These are phyloP conservation scores for Zygogramma bicolorata DNA, from an alignment of 2,888 invertebrate species.

Conservation along the genomic window DNA sequence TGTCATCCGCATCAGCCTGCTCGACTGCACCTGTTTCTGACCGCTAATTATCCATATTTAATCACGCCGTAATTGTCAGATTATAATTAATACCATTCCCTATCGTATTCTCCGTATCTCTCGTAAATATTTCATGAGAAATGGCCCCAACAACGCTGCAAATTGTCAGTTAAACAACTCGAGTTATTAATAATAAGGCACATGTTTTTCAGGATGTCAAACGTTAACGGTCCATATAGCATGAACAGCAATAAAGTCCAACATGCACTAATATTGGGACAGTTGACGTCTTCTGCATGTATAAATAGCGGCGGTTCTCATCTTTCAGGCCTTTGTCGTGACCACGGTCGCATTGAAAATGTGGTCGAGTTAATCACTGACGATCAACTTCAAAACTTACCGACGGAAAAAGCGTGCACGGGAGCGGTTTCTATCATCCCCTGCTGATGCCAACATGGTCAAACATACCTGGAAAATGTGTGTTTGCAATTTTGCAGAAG, in stretches of 20 bases:
- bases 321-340: constrained; percentile 16
- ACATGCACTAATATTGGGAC: constrained; percentile 41
- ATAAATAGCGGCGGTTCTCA: constrained; percentile 21
- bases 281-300: constrained; percentile 30
- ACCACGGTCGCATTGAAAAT: neutral
- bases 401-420: neutral
- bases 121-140: constrained; percentile 20
- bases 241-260: constrained; percentile 39
- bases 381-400: too few relatives aligned
- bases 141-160: constrained; percentile 32
- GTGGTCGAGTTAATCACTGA: too few relatives aligned
- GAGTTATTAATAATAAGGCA: constrained; percentile 46
- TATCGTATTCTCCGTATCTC: neutral
- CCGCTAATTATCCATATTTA: constrained; percentile 1
- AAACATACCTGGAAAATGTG: too few relatives aligned
- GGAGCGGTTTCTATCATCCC: too few relatives aligned
- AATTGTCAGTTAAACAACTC: constrained; percentile 45
- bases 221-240: constrained; percentile 38
- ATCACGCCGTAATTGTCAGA: neutral
- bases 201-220: constrained; percentile 40
- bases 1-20: neutral
- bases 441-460: too few relatives aligned
- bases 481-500: too few relatives aligned
- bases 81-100: neutral
- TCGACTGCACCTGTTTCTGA: neutral